Evolutionary conservation across 2,113 vertebrate species (phyloP).

Genomic region (Paratilapia polleni): DNA sequence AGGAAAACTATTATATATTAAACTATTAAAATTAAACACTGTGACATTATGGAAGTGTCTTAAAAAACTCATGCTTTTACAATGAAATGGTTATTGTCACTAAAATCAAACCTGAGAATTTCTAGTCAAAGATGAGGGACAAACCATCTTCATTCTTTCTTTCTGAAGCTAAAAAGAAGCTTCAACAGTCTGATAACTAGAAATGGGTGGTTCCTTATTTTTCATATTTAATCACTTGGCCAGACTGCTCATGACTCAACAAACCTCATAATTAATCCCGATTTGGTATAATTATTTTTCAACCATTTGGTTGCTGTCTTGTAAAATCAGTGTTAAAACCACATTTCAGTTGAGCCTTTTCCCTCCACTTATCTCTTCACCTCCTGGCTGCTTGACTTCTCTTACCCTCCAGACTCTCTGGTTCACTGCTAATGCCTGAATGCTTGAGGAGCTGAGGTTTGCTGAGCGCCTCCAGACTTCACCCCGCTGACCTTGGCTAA

Average conservation of each 20-base stretch:
- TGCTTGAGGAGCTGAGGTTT: neutral
- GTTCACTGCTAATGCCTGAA: conserved; percentile 10
- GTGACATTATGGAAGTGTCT: neutral
- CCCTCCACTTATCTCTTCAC: neutral
- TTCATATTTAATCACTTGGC: neutral
- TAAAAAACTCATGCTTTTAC: fast-evolving
- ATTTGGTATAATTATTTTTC: neutral
- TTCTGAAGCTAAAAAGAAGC: neutral
- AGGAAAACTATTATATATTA: neutral
- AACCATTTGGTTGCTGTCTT: neutral
- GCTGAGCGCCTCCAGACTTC: neutral
- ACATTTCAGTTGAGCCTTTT: neutral
- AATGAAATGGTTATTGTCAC: neutral
- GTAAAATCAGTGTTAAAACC: neutral
- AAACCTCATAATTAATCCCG: neutral
- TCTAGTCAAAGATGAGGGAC: neutral
- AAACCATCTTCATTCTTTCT: neutral
- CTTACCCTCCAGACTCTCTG: conserved; percentile 8
- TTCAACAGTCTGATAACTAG: neutral
- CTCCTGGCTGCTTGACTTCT: neutral
- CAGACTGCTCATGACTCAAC: neutral
- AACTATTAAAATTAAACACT: neutral
- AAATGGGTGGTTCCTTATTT: neutral
- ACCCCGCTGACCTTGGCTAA: conserved; percentile 9
- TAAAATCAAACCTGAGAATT: neutral